phyloP scores from a whole-genome alignment of 1,140 invertebrate genomes.

The Rhagoletis zephyria region DNA sequence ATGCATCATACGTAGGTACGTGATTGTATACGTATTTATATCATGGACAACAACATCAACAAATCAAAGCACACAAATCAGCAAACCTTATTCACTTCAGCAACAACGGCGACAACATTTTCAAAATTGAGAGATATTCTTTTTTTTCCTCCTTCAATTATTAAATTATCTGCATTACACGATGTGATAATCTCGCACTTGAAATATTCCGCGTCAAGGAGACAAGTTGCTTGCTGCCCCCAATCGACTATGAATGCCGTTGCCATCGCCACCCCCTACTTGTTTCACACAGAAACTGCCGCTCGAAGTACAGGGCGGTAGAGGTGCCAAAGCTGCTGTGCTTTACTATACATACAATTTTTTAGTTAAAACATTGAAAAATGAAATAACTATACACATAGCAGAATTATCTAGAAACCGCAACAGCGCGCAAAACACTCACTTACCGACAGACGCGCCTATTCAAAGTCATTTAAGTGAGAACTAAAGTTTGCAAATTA shows the following conservation, averaged over 20 bases:
- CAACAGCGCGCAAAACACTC: neutral
- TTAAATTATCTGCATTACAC: constrained; percentile 18
- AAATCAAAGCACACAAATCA: neutral
- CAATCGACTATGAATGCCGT: neutral
- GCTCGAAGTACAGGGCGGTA: no score
- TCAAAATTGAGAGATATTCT: neutral
- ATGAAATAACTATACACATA: neutral
- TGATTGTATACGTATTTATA: no score
- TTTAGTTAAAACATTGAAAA: constrained; percentile 28
- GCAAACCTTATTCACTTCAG: neutral
- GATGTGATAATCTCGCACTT: neutral
- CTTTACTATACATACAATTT: neutral
- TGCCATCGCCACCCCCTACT: no score
- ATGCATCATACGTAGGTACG: no score
- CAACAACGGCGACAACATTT: neutral
- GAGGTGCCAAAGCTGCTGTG: no score
- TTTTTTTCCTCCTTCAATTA: neutral
- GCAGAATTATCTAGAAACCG: neutral
- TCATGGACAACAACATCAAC: no score
- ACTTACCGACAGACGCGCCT: neutral
- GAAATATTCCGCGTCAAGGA: neutral
- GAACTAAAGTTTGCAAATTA: constrained; percentile 24
- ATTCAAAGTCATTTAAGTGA: constrained; percentile 47
- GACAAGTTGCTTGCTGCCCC: neutral
- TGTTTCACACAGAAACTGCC: no score